Evolutionary conservation across 64 coral and sea anemone genomes (phyloP), one percentile per base, ranked within the genome.

Genomic region (Montipora capricornis): DNA sequence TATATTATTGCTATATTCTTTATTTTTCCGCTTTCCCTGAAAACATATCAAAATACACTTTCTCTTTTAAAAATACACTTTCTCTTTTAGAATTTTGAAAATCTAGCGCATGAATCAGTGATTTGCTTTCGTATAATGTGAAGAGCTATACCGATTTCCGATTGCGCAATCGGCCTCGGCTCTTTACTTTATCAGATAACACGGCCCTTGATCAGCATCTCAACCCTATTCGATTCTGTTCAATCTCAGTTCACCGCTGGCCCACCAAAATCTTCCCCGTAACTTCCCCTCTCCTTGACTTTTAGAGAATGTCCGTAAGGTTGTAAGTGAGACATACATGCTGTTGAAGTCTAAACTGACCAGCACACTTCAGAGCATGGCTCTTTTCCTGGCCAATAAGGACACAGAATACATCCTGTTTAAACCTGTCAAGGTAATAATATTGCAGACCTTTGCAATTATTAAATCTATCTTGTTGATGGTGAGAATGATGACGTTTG

Each of bases 271-370:
- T 57, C 6, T 6, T 11, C 11, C 19, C 10, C 59, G 14, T 68
- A 5, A 14, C 68, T 78, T 86, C 48, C 48, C 2, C n/a, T 87
- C 53, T 57, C 6, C 53, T 11, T 57, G 53, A 8, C 6, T 87
- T 93, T 60, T 67, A 99, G 98, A 99, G 82, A 99, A 96, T 64
- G 98, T 99, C 6, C 92, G 98, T 22, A 96, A 96, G 26, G 95
- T 99, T 53, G 98, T 99, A 10, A 99, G 98, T 68, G 98, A 99
- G 84, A 99, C 95, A 5, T 99, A 99, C 69, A 99, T 99, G 98
- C 62, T 99, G 24, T 77, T 99, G n/a, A 99, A 99, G 70, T 99
- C 98, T 9, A 99, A 99, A 89, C 92, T 99, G 14, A 89, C 98
- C 7, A 99, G 98, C 55, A 99, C 95, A 20, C 64, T 99, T 20